Evolutionary conservation across 2,113 vertebrate species (phyloP).

Genomic region (Hystrix cristata): DNA sequence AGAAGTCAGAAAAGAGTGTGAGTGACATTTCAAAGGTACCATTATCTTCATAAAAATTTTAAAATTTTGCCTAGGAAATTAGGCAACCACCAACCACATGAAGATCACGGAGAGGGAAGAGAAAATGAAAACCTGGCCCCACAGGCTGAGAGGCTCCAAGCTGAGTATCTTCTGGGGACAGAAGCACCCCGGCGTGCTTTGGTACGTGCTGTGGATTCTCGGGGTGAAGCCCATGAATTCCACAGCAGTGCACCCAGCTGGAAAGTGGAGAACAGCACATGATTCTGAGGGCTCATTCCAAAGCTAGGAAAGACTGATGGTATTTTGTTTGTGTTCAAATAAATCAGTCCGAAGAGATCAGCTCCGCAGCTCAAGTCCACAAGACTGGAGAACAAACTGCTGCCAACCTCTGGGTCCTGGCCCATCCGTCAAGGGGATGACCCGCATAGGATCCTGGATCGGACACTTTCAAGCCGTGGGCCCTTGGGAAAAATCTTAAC

Average conservation of each 20-base stretch:
- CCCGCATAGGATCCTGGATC: conserved; percentile 1
- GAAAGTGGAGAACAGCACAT: conserved; percentile 55
- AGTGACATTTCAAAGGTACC: conserved; percentile 21
- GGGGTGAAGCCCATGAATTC: neutral
- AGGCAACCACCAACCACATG: conserved; percentile 7
- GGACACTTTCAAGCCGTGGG: conserved; percentile 31
- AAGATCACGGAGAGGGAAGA: conserved; percentile 23
- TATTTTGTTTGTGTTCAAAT: conserved; percentile 71
- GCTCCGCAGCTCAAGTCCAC: conserved; percentile 62
- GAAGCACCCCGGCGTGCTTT: conserved; percentile 11
- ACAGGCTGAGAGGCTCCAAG: neutral
- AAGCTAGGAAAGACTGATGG: conserved; percentile 61
- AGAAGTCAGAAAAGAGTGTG: conserved; percentile 26
- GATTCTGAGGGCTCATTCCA: conserved; percentile 63
- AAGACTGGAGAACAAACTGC: conserved; percentile 31
- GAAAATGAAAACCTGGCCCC: conserved; percentile 1
- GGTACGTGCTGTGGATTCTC: neutral
- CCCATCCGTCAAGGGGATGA: neutral
- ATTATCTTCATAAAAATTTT: conserved; percentile 36
- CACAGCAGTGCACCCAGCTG: conserved; percentile 54
- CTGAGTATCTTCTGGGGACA: conserved; percentile 34
- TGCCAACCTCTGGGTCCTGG: conserved; percentile 39
- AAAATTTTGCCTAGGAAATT: neutral
- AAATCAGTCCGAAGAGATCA: conserved; percentile 75
- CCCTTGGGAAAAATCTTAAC: conserved; percentile 58